Evolutionary conservation across 1,140 invertebrate genomes (phyloP).

Genomic region (Trichomalopsis sarcophagae): DNA sequence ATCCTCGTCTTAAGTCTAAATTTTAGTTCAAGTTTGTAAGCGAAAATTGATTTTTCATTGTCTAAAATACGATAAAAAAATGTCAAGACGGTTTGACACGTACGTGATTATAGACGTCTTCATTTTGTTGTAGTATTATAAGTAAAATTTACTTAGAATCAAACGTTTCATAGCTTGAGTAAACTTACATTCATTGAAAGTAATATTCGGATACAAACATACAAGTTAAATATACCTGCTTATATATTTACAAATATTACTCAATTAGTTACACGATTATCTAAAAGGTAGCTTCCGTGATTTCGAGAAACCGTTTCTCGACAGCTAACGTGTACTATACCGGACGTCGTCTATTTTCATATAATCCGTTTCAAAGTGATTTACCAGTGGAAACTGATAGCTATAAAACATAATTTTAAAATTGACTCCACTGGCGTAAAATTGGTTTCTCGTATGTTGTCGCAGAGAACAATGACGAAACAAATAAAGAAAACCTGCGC

Average conservation of each 20-base stretch:
- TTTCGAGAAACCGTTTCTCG: constrained; percentile 31
- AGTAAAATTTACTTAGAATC: constrained; percentile 33
- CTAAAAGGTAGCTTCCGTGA: not conserved
- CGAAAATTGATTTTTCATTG: not conserved
- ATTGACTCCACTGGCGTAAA: constrained; percentile 1
- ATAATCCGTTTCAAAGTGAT: constrained; percentile 17
- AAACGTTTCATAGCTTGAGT: not conserved
- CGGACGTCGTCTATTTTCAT: not conserved
- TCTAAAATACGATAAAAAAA: not conserved
- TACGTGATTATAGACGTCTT: not conserved
- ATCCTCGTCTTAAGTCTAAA: not conserved
- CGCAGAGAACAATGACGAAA: not conserved
- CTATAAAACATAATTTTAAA: not conserved
- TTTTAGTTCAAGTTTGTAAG: not conserved
- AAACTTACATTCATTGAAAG: constrained; percentile 7
- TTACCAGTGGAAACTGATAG: not conserved
- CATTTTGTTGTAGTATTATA: not conserved
- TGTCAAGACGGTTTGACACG: not conserved
- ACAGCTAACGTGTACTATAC: not conserved
- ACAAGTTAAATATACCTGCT: constrained; percentile 19
- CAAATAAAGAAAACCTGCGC: constrained; percentile 44
- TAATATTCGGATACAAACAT: not conserved
- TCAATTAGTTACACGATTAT: not conserved
- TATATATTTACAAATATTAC: constrained; percentile 17
- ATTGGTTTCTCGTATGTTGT: constrained; percentile 14